phyloP scores from a whole-genome alignment of 2,113 vertebrate genomes.

The Camelus dromedarius region DNA sequence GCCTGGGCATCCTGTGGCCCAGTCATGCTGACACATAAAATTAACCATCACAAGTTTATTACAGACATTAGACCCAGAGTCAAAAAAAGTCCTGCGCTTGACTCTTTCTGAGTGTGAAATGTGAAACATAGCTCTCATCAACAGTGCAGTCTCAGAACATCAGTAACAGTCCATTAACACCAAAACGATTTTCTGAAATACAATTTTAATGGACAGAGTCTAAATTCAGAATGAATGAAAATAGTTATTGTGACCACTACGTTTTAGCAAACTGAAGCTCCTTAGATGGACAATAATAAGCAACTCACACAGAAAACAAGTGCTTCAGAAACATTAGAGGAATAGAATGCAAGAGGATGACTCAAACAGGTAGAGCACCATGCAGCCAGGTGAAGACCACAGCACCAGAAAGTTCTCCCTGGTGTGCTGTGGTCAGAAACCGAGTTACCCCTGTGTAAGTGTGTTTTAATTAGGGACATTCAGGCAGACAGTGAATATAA shows the following conservation, averaged over 20 bases:
- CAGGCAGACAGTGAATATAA: background rate
- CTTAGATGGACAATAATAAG: constrained; percentile 2
- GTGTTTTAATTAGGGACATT: constrained; percentile 35
- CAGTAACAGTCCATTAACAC: background rate
- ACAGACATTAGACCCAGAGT: constrained; percentile 10
- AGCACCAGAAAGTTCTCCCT: background rate
- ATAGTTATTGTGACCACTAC: background rate
- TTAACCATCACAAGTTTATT: background rate
- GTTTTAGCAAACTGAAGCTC: constrained; percentile 28
- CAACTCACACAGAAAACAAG: constrained; percentile 15
- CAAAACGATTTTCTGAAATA: constrained; percentile 19
- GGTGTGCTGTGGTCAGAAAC: background rate
- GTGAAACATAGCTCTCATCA: constrained; percentile 4
- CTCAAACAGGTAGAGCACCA: background rate
- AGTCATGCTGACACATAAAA: background rate
- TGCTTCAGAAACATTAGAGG: background rate
- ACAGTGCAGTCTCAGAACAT: background rate
- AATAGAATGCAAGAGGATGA: background rate
- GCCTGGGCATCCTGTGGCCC: background rate
- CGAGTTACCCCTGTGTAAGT: background rate
- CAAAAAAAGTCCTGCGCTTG: background rate
- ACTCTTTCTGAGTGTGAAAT: background rate
- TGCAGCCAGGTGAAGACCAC: background rate
- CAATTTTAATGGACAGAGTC: background rate
- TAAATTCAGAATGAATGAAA: constrained; percentile 52